Base-by-base conservation (phyloP, 2,113 vertebrate species). In the Stomatorhinus ivindoensis region DNA sequence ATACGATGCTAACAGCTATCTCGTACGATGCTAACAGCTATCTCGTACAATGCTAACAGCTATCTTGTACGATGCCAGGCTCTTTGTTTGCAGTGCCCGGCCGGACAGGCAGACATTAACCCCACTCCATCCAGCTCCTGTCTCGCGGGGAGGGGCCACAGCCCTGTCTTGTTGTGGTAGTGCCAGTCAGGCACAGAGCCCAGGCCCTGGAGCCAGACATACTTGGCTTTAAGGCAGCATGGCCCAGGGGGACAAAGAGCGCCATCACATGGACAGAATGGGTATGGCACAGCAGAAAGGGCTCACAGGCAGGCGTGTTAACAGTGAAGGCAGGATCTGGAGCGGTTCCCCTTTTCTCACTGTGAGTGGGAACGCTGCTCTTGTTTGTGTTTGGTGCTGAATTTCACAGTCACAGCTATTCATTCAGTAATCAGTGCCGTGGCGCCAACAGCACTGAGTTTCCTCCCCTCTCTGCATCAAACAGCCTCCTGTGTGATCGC, bases 371-470 rank as follows among this genome's bases (percentile, higher is more conserved):
- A 86, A 48, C 47, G 47, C 44, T 31, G 27, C 5, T 53, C 50
- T 53, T 87, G 48, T 87, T 53, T 53, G 85, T 53, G 85, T 87
- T 39, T 87, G n/a, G 50, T 35, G 50, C 50, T 53, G 85, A 87
- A 48, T 87, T 53, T 87, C 47, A 87, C 85, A 87, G 50, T 53
- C 85, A 87, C 48, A 53, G 85, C 85, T 87, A 87, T 87, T 87
- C 85, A 87, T 4, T 31, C 85, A 87, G 27, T 19, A 87, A 87
- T 87, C 85, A 35, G 85, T 7, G 6, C 85, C 85, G 55, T 53
- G 50, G n/a, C 27, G 55, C 31, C 3, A 4, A 53, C 48, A 8
- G 11, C 47, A 39, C 31, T 6, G 11, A 53, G 8, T 27, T 48
- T 46, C 6, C 83, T 53, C 48, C 85, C 85, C 50, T 53, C 31